Conservation (phyloP, 2,797 vertebrate species). For the Brotula barbata region DNA sequence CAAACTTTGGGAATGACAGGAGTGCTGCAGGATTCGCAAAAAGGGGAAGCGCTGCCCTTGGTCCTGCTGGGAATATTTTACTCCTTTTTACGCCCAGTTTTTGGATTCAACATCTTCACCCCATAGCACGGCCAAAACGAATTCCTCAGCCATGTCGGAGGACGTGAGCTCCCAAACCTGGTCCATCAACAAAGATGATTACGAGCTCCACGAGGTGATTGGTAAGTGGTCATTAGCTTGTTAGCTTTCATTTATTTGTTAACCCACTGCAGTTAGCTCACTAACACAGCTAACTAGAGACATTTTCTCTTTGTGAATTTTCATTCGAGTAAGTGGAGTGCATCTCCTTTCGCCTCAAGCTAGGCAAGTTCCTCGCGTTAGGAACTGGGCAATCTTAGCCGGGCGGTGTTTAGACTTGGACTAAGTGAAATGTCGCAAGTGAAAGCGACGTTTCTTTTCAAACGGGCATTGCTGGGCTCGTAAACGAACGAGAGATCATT, state of each 20-base stretch:
- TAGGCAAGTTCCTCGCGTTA: slow-evolving; percentile 26
- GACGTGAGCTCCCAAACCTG: slow-evolving; percentile 93
- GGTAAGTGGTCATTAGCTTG: slow-evolving; percentile 79
- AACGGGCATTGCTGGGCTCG: slow-evolving; percentile 10
- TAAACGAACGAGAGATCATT: slow-evolving; percentile 42
- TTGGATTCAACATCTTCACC: slow-evolving; percentile 54
- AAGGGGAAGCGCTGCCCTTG: slow-evolving; percentile 75
- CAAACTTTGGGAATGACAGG: slow-evolving; percentile 92
- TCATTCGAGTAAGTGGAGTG: slow-evolving; percentile 10
- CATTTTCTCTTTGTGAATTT: background rate
- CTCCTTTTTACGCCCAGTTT: slow-evolving; percentile 61
- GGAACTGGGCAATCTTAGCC: slow-evolving; percentile 26
- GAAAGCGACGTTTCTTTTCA: slow-evolving; percentile 46
- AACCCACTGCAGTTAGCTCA: slow-evolving; percentile 7
- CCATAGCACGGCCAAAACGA: slow-evolving; percentile 60
- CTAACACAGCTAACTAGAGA: background rate
- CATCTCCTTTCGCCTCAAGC: slow-evolving; percentile 42
- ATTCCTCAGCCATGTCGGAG: slow-evolving; percentile 88
- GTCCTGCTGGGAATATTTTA: slow-evolving; percentile 72
- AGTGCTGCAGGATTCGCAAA: slow-evolving; percentile 78
- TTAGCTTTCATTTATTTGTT: slow-evolving; percentile 42
- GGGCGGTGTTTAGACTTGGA: slow-evolving; percentile 62
- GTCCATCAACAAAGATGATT: slow-evolving; percentile 99
- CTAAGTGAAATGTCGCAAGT: slow-evolving; percentile 9
- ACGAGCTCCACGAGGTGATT: slow-evolving; percentile 98